A percentile compares a stretch with the other conserved stretches of the same genome.
phyloP scores from a whole-genome alignment of 1,140 invertebrate species.

The Nasonia vitripennis region DNA sequence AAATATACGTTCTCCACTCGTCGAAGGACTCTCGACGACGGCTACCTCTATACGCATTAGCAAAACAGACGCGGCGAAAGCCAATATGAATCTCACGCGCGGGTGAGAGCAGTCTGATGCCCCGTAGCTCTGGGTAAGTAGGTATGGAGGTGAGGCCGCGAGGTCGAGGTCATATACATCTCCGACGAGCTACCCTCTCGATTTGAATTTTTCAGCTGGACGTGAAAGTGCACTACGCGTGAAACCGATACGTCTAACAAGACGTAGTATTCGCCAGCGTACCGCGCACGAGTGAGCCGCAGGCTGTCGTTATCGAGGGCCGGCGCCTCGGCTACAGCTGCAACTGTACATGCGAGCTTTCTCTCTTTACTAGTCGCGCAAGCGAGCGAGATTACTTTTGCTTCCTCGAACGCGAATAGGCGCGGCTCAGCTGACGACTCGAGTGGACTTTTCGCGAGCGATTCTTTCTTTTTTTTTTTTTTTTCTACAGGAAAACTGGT shows the following conservation, averaged over 20 bases:
- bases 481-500: neutral
- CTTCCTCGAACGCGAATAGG: conserved; percentile 13
- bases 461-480: neutral
- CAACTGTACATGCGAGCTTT: conserved; percentile 26
- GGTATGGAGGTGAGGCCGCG: conserved; percentile 68
- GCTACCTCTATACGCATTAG: no score
- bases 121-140: conserved; percentile 59
- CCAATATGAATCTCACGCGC: neutral
- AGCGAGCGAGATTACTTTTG: conserved; percentile 6
- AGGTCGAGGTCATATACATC: conserved; percentile 57
- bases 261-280: no score
- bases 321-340: neutral
- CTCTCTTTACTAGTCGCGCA: neutral
- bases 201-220: neutral
- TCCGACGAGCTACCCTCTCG: neutral
- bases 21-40: no score
- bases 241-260: neutral
- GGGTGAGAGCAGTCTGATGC: neutral
- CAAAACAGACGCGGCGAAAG: neutral
- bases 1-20: no score
- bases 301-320: conserved; percentile 17
- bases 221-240: neutral
- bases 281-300: no score
- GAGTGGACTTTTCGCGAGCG: neutral
- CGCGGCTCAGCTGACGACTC: neutral